Evolutionary conservation across 2,888 invertebrate species (phyloP).

Genomic region (Folsomia candida): DNA sequence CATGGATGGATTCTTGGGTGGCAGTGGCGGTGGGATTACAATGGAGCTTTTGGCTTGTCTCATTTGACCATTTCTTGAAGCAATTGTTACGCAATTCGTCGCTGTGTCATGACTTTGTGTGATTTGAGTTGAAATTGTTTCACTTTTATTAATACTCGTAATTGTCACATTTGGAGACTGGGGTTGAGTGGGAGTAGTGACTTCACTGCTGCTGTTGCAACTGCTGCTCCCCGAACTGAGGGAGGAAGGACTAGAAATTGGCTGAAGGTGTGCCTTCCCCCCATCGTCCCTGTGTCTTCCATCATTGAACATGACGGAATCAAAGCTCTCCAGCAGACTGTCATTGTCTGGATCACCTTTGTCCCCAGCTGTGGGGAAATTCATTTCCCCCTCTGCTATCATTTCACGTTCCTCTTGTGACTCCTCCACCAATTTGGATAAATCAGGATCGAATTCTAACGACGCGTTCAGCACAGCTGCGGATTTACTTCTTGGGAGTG

Average conservation of each 20-base stretch:
- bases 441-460: conserved; percentile 4
- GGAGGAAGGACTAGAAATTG: neutral
- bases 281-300: conserved; percentile 10
- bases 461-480: conserved; percentile 9
- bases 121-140: no score
- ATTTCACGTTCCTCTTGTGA: neutral
- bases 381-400: neutral
- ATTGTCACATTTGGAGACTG: neutral
- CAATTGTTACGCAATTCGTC: no score
- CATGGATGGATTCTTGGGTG: conserved; percentile 16
- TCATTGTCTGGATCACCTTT: conserved; percentile 38
- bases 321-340: conserved; percentile 46
- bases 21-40: conserved; percentile 14
- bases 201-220: neutral
- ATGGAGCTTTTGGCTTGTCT: no score
- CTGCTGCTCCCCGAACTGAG: neutral
- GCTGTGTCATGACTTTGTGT: neutral
- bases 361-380: neutral
- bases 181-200: neutral
- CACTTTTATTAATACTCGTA: no score
- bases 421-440: neutral
- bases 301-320: conserved; percentile 43
- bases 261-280: conserved; percentile 19
- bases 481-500: conserved; percentile 16
- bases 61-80: no score